Evolutionary conservation across 2,797 vertebrate genomes (phyloP).

Genomic region (Gymnocypris eckloni): DNA sequence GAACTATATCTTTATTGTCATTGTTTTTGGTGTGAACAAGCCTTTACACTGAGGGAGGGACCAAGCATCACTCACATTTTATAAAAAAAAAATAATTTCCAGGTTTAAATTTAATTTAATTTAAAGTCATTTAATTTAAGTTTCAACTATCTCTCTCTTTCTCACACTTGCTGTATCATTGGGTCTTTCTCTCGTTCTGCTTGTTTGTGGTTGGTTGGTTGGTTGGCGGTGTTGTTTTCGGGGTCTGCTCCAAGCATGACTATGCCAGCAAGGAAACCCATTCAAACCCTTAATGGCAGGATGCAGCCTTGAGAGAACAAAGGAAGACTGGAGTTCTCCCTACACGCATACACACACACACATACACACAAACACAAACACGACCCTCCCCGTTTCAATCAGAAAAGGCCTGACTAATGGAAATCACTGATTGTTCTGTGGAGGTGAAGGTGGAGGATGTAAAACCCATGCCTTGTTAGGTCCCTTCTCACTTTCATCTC

Average conservation of each 20-base stretch:
- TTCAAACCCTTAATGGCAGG: slow-evolving; percentile 72
- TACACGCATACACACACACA: slow-evolving; percentile 57
- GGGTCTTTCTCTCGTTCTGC: not conserved
- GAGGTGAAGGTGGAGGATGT: slow-evolving; percentile 50
- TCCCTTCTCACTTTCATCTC: slow-evolving; percentile 57
- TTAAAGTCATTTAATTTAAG: not conserved
- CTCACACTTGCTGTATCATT: not conserved
- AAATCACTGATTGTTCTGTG: slow-evolving; percentile 54
- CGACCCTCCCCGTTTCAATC: slow-evolving; percentile 53
- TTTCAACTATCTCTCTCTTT: not conserved
- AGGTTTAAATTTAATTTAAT: not conserved
- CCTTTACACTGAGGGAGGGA: not conserved
- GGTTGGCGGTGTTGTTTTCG: not conserved
- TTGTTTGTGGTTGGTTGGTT: slow-evolving; percentile 17
- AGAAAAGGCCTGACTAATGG: slow-evolving; percentile 63
- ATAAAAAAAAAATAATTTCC: not conserved
- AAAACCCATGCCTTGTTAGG: slow-evolving; percentile 58
- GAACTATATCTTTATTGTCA: not conserved
- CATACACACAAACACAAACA: slow-evolving; percentile 46
- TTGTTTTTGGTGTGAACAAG: not conserved
- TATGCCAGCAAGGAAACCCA: slow-evolving; percentile 64
- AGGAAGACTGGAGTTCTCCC: slow-evolving; percentile 65
- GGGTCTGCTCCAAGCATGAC: slow-evolving; percentile 44
- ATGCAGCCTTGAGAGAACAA: slow-evolving; percentile 72
- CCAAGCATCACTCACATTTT: not conserved